Evolutionary conservation across 1,140 invertebrate genomes (phyloP).

Genomic region (Battus philenor): DNA sequence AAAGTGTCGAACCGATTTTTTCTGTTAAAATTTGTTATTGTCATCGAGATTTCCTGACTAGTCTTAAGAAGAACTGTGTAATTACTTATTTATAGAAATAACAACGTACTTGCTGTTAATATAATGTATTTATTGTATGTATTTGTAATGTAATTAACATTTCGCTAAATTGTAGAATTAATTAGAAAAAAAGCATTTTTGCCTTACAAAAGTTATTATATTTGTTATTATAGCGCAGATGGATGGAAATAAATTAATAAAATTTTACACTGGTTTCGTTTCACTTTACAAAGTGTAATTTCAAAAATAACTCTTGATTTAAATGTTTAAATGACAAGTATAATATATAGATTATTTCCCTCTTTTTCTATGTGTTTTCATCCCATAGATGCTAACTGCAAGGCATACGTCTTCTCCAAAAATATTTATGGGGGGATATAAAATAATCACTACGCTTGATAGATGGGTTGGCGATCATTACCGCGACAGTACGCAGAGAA

Average conservation of each 20-base stretch:
- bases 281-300: neutral
- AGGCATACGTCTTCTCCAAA: no score
- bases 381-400: no score
- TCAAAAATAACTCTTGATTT: no score
- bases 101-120: conserved; percentile 34
- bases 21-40: conserved; percentile 32
- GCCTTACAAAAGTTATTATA: conserved; percentile 46
- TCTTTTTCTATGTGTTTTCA: neutral
- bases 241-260: conserved; percentile 61
- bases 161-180: conserved; percentile 33
- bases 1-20: conserved; percentile 28
- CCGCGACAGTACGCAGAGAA: no score
- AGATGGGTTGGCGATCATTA: no score
- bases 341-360: conserved; percentile 1
- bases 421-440: neutral
- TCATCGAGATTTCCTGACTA: conserved; percentile 56
- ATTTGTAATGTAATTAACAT: conserved; percentile 40
- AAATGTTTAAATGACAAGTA: no score
- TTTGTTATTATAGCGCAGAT: conserved; percentile 60
- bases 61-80: conserved; percentile 60
- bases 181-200: conserved; percentile 33
- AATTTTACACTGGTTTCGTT: conserved; percentile 17
- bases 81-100: conserved; percentile 45
- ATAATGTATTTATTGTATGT: conserved; percentile 68
- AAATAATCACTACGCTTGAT: no score